Conservation (phyloP, 2,113 vertebrate species). For the Balaenoptera acutorostrata region DNA sequence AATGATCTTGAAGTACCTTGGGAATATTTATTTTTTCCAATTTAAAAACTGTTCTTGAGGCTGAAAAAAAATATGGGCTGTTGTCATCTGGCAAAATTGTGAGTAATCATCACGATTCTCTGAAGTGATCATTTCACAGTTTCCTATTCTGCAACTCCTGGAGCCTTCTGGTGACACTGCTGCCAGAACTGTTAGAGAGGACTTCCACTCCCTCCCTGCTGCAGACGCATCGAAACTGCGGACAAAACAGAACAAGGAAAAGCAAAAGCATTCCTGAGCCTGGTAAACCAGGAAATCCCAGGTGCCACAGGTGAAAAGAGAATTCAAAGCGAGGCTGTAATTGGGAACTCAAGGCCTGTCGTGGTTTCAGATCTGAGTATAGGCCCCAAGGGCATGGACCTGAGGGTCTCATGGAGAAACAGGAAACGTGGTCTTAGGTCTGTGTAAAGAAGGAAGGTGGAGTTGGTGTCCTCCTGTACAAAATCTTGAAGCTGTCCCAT, state of each 20-base stretch:
- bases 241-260: neutral
- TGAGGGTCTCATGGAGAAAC: neutral
- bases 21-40: conserved; percentile 16
- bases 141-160: neutral
- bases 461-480: neutral
- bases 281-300: neutral
- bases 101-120: conserved; percentile 12
- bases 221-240: neutral
- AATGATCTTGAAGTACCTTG: neutral
- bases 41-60: conserved; percentile 31
- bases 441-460: neutral
- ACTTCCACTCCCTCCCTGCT: neutral
- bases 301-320: neutral
- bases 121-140: neutral
- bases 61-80: neutral
- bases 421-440: neutral
- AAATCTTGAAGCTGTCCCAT: neutral
- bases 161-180: neutral
- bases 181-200: neutral
- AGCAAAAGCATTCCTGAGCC: neutral
- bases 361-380: neutral
- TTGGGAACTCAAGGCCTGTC: neutral
- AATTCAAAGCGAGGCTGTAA: neutral
- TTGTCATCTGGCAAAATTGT: conserved; percentile 36
- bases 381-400: neutral